A percentile compares a stretch with the other conserved stretches of the same genome.
phyloP scores from a whole-genome alignment of 2,888 invertebrate species.

The Sinodicranocentrus sp. region DNA sequence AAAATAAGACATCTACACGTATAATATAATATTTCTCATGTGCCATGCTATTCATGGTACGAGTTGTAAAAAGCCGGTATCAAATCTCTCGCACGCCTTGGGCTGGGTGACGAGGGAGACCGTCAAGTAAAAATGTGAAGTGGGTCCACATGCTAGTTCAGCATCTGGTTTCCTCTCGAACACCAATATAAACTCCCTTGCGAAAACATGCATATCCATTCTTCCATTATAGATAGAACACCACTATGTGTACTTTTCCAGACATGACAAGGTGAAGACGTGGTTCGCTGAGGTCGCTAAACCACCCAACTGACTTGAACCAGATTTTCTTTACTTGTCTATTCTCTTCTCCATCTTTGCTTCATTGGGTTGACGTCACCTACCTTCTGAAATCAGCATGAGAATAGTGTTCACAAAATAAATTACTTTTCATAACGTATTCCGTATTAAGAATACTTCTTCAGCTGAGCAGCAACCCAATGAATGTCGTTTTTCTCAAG shows the following conservation, averaged over 20 bases:
- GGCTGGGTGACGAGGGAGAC: background rate
- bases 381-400: background rate
- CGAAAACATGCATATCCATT: too few species aligned
- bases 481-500: background rate
- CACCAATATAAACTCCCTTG: too few species aligned
- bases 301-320: background rate
- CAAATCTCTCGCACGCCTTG: background rate
- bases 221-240: too few species aligned
- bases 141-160: background rate
- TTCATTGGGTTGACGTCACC: constrained; percentile 11
- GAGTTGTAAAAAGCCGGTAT: background rate
- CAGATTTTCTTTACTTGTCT: background rate
- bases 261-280: background rate
- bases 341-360: background rate
- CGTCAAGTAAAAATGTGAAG: background rate
- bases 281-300: background rate
- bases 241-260: too few species aligned
- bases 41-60: background rate
- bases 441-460: background rate
- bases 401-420: background rate
- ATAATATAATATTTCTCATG: background rate
- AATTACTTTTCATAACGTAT: background rate
- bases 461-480: too few species aligned
- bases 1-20: too few species aligned
- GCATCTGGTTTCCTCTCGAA: too few species aligned